A percentile compares a stretch with the other conserved stretches of the same genome.
Evolutionary conservation across 2,888 invertebrate genomes (phyloP).

Genomic region (Leucoptera coffeella): DNA sequence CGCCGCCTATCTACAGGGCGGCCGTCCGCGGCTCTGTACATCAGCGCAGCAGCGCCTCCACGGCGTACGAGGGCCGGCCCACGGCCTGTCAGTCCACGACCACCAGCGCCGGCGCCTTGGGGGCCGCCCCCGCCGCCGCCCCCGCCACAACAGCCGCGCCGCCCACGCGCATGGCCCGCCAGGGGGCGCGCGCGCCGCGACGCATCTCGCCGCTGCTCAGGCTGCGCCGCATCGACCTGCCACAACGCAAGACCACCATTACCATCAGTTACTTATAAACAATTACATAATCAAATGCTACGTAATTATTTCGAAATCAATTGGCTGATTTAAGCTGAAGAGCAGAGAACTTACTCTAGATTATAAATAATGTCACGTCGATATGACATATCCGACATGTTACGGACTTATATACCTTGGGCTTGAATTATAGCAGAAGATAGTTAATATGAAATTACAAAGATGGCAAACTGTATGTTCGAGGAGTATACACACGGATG

Average conservation of each 20-base stretch:
- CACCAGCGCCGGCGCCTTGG: constrained; percentile 54
- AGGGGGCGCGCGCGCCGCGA: constrained; percentile 83
- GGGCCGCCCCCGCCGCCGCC: constrained; percentile 8
- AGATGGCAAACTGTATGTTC: no score
- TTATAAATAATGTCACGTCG: no score
- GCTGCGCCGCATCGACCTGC: constrained; percentile 77
- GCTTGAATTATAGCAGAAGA: no score
- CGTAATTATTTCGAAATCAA: no score
- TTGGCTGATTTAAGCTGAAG: no score
- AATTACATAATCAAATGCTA: no score
- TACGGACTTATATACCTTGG: no score
- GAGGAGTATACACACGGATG: no score
- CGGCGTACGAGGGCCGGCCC: constrained; percentile 56
- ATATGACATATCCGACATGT: no score
- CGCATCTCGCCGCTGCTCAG: constrained; percentile 73
- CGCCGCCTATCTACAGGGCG: not conserved
- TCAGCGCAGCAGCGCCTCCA: constrained; percentile 60
- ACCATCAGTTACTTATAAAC: no score
- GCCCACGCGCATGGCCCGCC: constrained; percentile 44
- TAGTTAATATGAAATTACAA: no score
- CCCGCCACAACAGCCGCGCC: constrained; percentile 7
- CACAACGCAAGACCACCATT: constrained; percentile 13
- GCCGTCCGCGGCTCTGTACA: constrained; percentile 1
- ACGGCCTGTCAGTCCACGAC: constrained; percentile 64
- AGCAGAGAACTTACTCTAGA: no score